Evolutionary conservation across 2,113 vertebrate genomes (phyloP).

Genomic region (Tretioscincus oriximinensis): DNA sequence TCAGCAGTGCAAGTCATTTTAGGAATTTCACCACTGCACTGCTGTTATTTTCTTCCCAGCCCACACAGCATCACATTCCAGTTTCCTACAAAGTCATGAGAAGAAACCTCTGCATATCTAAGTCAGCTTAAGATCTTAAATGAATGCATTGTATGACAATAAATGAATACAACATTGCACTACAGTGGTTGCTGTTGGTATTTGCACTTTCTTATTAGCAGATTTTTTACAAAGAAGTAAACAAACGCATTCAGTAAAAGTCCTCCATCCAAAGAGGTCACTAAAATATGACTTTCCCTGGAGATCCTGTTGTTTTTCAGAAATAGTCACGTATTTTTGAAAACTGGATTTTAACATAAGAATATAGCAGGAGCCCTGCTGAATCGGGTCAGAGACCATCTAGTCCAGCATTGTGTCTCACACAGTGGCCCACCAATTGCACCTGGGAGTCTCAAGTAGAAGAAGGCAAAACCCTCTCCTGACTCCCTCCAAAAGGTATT

Average conservation of each 20-base stretch:
- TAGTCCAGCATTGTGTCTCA: too few relatives aligned
- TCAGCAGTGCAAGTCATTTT: background rate
- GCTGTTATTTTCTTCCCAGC: conserved; percentile 8
- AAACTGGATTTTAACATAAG: too few relatives aligned
- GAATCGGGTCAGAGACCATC: too few relatives aligned
- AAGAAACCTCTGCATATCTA: background rate
- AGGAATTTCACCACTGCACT: conserved; percentile 23
- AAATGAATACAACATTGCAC: background rate
- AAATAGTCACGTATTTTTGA: too few relatives aligned
- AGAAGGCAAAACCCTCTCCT: too few relatives aligned
- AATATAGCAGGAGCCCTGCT: too few relatives aligned
- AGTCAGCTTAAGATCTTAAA: conserved; percentile 3
- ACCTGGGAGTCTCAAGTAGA: too few relatives aligned
- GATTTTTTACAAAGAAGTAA: background rate
- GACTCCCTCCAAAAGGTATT: too few relatives aligned
- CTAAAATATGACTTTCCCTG: background rate
- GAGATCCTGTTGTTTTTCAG: too few relatives aligned
- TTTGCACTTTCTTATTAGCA: background rate
- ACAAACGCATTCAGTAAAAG: background rate
- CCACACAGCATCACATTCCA: conserved; percentile 20
- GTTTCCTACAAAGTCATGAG: conserved; percentile 8
- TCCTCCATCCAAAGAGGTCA: background rate
- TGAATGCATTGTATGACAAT: background rate
- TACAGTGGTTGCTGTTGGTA: background rate
- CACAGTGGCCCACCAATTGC: too few relatives aligned